phyloP scores from a whole-genome alignment of 2,888 invertebrate genomes.

The Apamea sordens region DNA sequence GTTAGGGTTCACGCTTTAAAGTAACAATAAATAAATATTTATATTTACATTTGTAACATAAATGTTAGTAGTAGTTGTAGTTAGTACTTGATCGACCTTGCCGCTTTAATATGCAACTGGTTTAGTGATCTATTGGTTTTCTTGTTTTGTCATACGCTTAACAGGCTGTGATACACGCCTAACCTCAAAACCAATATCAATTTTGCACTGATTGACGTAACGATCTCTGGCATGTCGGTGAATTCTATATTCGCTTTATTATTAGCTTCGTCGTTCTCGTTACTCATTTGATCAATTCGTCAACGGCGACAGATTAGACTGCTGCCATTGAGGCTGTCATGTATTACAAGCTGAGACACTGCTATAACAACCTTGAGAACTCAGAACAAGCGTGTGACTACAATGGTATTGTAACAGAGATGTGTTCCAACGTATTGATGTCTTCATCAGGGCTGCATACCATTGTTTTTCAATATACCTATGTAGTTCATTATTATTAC shows the following conservation, averaged over 20 bases:
- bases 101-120: background rate
- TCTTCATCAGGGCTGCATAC: constrained; percentile 60
- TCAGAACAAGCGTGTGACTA: constrained; percentile 61
- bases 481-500: constrained; percentile 30
- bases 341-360: constrained; percentile 55
- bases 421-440: constrained; percentile 61
- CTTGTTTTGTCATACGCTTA: constrained; percentile 11
- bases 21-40: constrained; percentile 36
- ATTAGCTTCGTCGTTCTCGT: constrained; percentile 8
- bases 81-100: constrained; percentile 36
- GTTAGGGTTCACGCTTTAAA: constrained; percentile 24
- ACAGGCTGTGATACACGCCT: background rate
- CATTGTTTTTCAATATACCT: constrained; percentile 52
- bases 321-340: constrained; percentile 56
- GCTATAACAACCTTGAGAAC: constrained; percentile 63
- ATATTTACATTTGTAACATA: constrained; percentile 36
- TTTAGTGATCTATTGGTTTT: constrained; percentile 12
- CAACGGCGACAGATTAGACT: constrained; percentile 50
- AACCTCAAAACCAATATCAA: constrained; percentile 29
- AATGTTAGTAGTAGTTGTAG: no score
- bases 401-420: constrained; percentile 67
- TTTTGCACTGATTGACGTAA: constrained; percentile 35
- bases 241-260: constrained; percentile 39
- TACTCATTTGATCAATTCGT: constrained; percentile 52
- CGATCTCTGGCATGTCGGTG: constrained; percentile 34